phyloP scores from a whole-genome alignment of 2,888 invertebrate species.

The Desoria tigrina region DNA sequence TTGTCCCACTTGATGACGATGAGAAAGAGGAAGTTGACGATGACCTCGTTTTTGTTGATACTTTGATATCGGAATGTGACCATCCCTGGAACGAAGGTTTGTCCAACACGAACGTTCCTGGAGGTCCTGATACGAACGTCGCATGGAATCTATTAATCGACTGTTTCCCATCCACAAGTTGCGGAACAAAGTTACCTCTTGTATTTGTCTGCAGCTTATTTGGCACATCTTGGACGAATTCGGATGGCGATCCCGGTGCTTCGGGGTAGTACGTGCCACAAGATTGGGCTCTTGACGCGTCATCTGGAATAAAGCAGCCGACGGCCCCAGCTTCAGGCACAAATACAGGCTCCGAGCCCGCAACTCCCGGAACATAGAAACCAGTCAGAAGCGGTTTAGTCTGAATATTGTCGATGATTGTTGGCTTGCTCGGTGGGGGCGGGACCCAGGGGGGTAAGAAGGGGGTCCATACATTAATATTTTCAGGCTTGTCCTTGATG shows the following conservation, averaged over 20 bases:
- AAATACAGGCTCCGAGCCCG: constrained; percentile 14
- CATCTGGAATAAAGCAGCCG: constrained; percentile 3
- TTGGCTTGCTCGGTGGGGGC: neutral
- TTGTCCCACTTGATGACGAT: too few species aligned
- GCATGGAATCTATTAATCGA: neutral
- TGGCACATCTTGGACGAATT: constrained; percentile 1
- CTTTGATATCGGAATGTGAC: neutral
- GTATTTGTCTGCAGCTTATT: neutral
- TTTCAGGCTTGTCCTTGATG: constrained; percentile 4
- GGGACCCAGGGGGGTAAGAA: neutral
- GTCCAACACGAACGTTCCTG: neutral
- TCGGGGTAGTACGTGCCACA: constrained; percentile 10
- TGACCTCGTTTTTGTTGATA: neutral
- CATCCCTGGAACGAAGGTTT: neutral
- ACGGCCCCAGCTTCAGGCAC: constrained; percentile 15
- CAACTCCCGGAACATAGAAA: neutral
- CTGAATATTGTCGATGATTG: neutral
- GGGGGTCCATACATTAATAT: neutral
- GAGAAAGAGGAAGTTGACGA: too few species aligned
- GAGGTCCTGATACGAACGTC: neutral
- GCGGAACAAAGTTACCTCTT: neutral
- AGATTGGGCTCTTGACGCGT: neutral
- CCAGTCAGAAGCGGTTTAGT: neutral
- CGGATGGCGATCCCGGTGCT: neutral
- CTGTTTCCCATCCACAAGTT: neutral